Evolutionary conservation across 2,888 invertebrate genomes (phyloP).

Genomic region (Tinea trinotella): DNA sequence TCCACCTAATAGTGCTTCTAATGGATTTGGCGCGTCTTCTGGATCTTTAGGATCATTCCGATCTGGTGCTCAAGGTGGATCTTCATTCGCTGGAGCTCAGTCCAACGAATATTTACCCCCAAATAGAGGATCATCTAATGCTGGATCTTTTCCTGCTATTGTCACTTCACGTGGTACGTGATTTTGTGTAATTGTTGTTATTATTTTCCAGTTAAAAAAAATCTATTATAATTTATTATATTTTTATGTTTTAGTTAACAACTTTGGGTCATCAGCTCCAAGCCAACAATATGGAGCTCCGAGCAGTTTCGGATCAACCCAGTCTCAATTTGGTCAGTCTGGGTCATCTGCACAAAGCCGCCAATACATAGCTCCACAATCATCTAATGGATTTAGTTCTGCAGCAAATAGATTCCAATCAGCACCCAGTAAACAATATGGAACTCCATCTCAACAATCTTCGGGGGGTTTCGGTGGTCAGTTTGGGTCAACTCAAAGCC

Average conservation of each 20-base stretch:
- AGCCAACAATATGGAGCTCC: neutral
- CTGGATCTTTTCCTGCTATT: neutral
- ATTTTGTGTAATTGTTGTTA: neutral
- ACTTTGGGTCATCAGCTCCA: neutral
- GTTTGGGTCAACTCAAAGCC: neutral
- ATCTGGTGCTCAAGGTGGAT: constrained; percentile 22
- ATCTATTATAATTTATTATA: neutral
- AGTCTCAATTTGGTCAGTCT: neutral
- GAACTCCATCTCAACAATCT: neutral
- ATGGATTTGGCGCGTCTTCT: constrained; percentile 10
- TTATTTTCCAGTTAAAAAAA: neutral
- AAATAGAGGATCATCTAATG: constrained; percentile 35
- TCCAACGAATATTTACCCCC: constrained; percentile 60
- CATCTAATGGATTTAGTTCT: neutral
- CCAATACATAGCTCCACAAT: neutral
- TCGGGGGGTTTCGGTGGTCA: neutral
- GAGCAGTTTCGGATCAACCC: neutral
- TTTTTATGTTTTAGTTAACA: too few relatives aligned
- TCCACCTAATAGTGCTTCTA: constrained; percentile 38
- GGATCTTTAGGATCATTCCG: constrained; percentile 19
- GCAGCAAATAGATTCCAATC: neutral
- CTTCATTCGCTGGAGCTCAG: constrained; percentile 37
- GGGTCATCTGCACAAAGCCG: neutral
- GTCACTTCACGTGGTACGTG: neutral
- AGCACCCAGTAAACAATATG: neutral